Base-by-base conservation (phyloP, 2,888 invertebrate genomes). In the Ectemnius cavifrons region DNA sequence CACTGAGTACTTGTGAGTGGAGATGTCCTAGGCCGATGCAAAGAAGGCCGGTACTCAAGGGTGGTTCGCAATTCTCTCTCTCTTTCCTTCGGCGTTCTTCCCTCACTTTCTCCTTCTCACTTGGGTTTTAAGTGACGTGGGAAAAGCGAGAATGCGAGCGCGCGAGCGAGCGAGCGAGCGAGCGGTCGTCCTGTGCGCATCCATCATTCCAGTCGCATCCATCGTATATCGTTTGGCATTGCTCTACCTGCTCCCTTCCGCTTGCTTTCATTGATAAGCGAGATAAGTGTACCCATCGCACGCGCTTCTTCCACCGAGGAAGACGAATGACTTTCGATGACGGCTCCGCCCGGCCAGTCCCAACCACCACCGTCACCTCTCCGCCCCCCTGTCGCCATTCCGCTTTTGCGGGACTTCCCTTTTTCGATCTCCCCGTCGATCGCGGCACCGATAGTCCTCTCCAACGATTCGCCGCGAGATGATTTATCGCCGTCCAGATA, bases 61-160 rank as follows among this genome's bases (percentile, higher is more conserved):
- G 37, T 37, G 37, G 37, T 37, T 6, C 63, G 63, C 27, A 57
- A 49, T 23, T 47, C 70, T 28, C 49, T 16, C 58, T 68, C 45
- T 23, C 63, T 27, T 23, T 14, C 5, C n/a, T n/a, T n/a, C n/a
- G n/a, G n/a, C 4, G 11, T 37, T 37, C 11, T 4, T 11, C 37
- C 37, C 45, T 14, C 5, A 3, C n/a, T 37, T 37, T 37, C 37
- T 11, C 37, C 37, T 37, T 37, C 37, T 37, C 37, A 6, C 37
- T 72, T 45, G 68, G 77, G 75, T 71, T 77, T 83, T 86, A 86
- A 86, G 86, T 86, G 86, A 85, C 81, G 86, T 86, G 86, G 86
- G 86, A 86, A 37, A 86, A 80, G 81, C 62, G 73, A 81, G 78
- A 84, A 79, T 82, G 84, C 79, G 84, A 79, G n/a, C n/a, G n/a